phyloP scores from a whole-genome alignment of 2,113 vertebrate species.

The Erinaceus europaeus region DNA sequence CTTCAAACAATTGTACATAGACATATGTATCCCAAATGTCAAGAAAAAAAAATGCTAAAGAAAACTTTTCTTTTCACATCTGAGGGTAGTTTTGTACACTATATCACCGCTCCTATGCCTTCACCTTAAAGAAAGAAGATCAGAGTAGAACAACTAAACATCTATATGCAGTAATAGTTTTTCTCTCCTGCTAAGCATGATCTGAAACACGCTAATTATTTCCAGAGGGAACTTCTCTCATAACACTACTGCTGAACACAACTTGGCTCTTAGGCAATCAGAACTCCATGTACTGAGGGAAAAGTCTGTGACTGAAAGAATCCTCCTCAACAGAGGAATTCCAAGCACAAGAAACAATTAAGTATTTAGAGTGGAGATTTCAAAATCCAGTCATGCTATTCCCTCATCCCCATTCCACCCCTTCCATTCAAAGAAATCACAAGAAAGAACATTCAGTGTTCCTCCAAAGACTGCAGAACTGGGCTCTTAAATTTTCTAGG shows the following conservation, averaged over 20 bases:
- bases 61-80: conserved; percentile 71
- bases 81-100: conserved; percentile 65
- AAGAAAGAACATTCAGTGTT: background rate
- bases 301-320: background rate
- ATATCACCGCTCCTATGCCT: conserved; percentile 21
- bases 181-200: conserved; percentile 47
- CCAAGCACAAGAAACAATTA: background rate
- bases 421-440: conserved; percentile 1
- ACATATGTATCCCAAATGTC: conserved; percentile 67
- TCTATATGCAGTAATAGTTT: conserved; percentile 45
- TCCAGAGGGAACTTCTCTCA: conserved; percentile 32
- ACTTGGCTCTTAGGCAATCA: conserved; percentile 20
- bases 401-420: background rate
- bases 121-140: conserved; percentile 60
- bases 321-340: background rate
- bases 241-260: conserved; percentile 14
- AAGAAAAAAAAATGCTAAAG: conserved; percentile 66
- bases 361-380: background rate
- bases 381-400: background rate
- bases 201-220: conserved; percentile 55
- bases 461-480: background rate
- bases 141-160: conserved; percentile 58
- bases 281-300: background rate
- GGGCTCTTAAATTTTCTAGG: background rate
- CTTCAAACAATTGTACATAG: conserved; percentile 66